Percentiles rank a stretch among this genome's conserved stretches.
Conservation (phyloP, 1,140 invertebrate genomes). For the Nymphalis io region DNA sequence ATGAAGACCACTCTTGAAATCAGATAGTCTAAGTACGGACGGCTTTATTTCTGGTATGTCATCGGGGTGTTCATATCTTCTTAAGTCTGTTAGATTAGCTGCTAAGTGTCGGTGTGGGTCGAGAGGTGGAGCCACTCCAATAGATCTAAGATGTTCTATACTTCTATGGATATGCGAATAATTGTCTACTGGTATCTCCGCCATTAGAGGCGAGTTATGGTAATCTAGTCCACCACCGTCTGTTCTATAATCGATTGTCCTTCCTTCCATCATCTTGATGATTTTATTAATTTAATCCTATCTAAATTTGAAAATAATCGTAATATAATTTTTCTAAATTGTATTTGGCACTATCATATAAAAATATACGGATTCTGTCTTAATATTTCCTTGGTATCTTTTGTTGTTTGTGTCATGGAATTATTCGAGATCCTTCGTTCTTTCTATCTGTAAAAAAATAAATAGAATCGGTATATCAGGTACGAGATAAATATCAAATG, state of each 20-base stretch:
- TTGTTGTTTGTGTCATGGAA: conserved; percentile 72
- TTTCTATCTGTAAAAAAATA: conserved; percentile 59
- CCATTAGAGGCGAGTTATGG: conserved; percentile 83
- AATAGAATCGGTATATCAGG: conserved; percentile 30
- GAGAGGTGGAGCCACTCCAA: conserved; percentile 82
- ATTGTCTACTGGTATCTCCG: conserved; percentile 82
- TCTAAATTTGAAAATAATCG: conserved; percentile 64
- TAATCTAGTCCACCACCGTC: conserved; percentile 82
- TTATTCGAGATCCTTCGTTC: conserved; percentile 74
- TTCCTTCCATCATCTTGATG: conserved; percentile 82
- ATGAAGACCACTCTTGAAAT: conserved; percentile 76
- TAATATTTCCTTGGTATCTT: conserved; percentile 52
- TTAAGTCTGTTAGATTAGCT: conserved; percentile 76
- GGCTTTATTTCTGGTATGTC: conserved; percentile 81
- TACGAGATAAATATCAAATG: conserved; percentile 7
- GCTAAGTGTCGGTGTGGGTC: conserved; percentile 78
- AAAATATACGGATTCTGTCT: conserved; percentile 67
- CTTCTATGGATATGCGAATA: conserved; percentile 85
- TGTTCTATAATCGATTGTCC: conserved; percentile 82
- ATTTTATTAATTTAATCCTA: conserved; percentile 61
- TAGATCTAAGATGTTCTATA: conserved; percentile 84
- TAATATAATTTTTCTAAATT: conserved; percentile 50
- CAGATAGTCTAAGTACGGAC: conserved; percentile 76
- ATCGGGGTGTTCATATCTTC: conserved; percentile 79
- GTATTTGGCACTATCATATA: conserved; percentile 77